Evolutionary conservation across 2,797 vertebrate species (phyloP), one percentile per base, ranked within the genome.

Genomic region (Podarcis siculus): DNA sequence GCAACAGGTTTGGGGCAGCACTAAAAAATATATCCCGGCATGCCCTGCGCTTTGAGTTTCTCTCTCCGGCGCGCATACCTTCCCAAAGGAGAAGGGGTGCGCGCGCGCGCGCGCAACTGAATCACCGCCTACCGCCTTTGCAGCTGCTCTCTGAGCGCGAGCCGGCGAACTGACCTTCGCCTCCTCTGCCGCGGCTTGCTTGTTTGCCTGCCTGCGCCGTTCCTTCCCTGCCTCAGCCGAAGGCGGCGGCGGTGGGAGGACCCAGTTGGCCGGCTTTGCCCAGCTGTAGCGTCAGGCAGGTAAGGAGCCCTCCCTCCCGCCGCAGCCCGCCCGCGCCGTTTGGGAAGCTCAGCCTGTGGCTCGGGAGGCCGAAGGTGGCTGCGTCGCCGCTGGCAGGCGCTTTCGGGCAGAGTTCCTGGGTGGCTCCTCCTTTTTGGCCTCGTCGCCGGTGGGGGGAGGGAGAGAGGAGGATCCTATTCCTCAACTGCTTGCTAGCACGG

Each of bases 61-160:
- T 8, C 37, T n/a, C 55, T 10, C 21, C 8, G 15, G 17, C 23
- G 2, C 3, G 17, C 42, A 13, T 39, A n/a, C 3, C 12, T 23
- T 49, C 6, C 39, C 39, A 21, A 13, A 61, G 19, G 5, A 64
- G 19, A 23, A 23, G 25, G 8, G 66, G 21, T 27, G n/a, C 7
- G 30, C 15, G 4, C 55, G n/a, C 21, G 27, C 12, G 7, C 39
- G 25, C 72, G n/a, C 80, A 8, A 32, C 2, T 23, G 42, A 15
- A 1, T 9, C 37, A 13, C 49, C 5, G 15, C 12, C n/a, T 9
- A 1, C 0, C 37, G 4, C 13, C 9, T 23, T 35, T 7, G 2
- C 9, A 12, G 27, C 4, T 64, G 19, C n/a, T 13, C 12, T 8
- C 3, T 1, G 71, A 19, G 4, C 10, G 23, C 21, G 12, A 45